Conservation (phyloP, 2,888 invertebrate species). For the Monopis laevigella region DNA sequence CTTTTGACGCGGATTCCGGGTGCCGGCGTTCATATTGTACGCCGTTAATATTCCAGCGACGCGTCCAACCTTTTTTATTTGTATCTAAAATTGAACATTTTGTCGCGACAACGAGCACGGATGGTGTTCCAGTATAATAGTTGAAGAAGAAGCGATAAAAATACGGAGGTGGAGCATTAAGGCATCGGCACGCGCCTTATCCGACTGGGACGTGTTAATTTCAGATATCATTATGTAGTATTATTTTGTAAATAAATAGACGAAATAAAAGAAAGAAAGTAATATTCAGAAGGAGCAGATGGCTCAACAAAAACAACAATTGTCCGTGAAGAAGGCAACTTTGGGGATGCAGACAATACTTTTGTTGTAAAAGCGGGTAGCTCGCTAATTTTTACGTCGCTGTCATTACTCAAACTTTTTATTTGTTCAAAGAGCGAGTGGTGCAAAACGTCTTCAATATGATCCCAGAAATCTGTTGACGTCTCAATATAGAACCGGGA, state of each 20-base stretch:
- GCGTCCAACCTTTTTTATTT: constrained; percentile 68
- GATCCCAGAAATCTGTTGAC: constrained; percentile 60
- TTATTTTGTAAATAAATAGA: no score
- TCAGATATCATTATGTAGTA: no score
- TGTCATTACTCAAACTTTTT: constrained; percentile 56
- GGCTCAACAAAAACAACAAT: constrained; percentile 39
- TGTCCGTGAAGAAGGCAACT: neutral
- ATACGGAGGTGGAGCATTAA: constrained; percentile 33
- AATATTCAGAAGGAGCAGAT: constrained; percentile 19
- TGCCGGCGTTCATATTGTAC: constrained; percentile 63
- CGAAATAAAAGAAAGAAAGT: constrained; percentile 3
- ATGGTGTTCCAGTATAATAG: constrained; percentile 39
- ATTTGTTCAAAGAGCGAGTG: constrained; percentile 38
- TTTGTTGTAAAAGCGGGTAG: constrained; percentile 32
- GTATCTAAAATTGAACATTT: constrained; percentile 68
- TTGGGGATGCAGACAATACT: constrained; percentile 15
- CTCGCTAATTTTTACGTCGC: constrained; percentile 47
- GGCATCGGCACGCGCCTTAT: neutral
- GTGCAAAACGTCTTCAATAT: constrained; percentile 49
- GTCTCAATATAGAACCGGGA: constrained; percentile 61
- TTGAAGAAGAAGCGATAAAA: constrained; percentile 53
- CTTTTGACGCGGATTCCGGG: constrained; percentile 64
- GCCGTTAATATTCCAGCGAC: constrained; percentile 64
- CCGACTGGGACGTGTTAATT: neutral
- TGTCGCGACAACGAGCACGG: constrained; percentile 60